Evolutionary conservation across 2,888 invertebrate species (phyloP), one percentile per base, ranked within the genome.

Genomic region (Hoplodrina ambigua): DNA sequence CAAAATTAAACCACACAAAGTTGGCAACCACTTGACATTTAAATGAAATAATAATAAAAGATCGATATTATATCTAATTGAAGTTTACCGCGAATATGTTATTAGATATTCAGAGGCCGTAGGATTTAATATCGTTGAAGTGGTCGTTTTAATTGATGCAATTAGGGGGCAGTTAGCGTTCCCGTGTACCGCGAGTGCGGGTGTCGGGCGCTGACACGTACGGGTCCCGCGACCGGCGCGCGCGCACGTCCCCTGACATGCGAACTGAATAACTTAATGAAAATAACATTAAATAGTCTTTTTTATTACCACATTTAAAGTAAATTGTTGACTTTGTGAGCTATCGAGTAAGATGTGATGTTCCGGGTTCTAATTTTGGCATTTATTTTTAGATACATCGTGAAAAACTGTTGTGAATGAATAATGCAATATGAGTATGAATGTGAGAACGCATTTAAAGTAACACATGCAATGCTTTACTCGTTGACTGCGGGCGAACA

Each of bases 111-210:
- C 89, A 84, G 86, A 72, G 72, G 86, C 88, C 83, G 91, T 91
- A 89, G 86, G 86, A 87, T 87, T 87, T 90, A 90, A 91, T 91
- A 83, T 84, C 83, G 68, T 78, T 66, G 86, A 88, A 89, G 83
- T 88, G 86, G 84, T 86, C 81, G 81, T 86, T 88, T 83, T 92
- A 93, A 93, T 92, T 90, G 90, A 86, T 86, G 89, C 80, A 89
- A 91, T 93, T 92, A 93, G 87, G 89, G 87, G 85, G 85, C 87
- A 86, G 86, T 87, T 88, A 86, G 78, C 78, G 82, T 79, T 84
- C 81, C 86, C 81, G 74, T 83, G 75, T 75, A 61, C 72, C 63
- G 70, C 53, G 66, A 72, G 75, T 74, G 85, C 85, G 85, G 78
- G 86, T 83, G 83, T 80, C 64, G 83, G 82, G 69, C 72, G 84